phyloP scores from a whole-genome alignment of 2,797 vertebrate genomes.

The Cynopterus sphinx region DNA sequence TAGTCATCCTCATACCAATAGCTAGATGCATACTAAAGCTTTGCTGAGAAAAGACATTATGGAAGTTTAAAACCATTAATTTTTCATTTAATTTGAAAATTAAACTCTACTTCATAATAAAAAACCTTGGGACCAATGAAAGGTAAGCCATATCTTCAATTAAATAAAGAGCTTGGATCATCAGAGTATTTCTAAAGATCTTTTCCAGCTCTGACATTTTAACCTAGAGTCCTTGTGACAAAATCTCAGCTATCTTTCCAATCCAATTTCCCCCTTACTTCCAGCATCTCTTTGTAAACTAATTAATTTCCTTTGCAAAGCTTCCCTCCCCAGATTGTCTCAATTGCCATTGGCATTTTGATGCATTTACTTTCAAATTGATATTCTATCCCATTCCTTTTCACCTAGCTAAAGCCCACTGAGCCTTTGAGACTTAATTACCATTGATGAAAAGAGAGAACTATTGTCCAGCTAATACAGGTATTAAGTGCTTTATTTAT shows the following conservation, averaged over 20 bases:
- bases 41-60: background rate
- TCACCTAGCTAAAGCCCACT: background rate
- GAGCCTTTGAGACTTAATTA: background rate
- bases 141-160: background rate
- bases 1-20: background rate
- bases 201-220: conserved; percentile 21
- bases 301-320: background rate
- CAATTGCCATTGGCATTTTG: background rate
- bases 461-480: background rate
- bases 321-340: background rate
- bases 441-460: background rate
- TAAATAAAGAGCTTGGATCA: conserved; percentile 7
- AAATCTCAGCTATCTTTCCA: background rate
- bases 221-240: background rate
- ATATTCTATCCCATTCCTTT: background rate
- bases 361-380: background rate
- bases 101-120: conserved; percentile 20
- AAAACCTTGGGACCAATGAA: background rate
- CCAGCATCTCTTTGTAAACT: background rate
- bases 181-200: conserved; percentile 31
- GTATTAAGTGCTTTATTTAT: background rate
- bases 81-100: conserved; percentile 36
- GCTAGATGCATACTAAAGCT: background rate
- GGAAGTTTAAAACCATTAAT: background rate
- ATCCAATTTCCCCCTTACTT: background rate